Evolutionary conservation across 2,113 vertebrate species (phyloP).

Genomic region (Myocastor coypus): DNA sequence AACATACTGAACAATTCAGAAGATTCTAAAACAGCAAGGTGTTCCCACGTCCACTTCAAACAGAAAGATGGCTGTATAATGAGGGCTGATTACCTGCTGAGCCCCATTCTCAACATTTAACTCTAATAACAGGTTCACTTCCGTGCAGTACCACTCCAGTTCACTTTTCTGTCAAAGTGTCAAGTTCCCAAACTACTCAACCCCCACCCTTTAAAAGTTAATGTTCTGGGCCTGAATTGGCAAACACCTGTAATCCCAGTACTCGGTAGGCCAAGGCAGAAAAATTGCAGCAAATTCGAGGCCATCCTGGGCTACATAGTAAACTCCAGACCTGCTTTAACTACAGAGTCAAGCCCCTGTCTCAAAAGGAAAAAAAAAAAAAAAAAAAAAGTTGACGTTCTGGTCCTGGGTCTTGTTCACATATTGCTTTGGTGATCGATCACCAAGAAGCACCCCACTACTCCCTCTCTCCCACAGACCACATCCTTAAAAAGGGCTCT

Average conservation of each 20-base stretch:
- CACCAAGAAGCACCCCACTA: not conserved
- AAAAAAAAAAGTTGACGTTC: not conserved
- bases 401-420: not conserved
- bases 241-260: too few relatives aligned
- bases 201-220: not conserved
- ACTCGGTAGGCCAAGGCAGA: too few relatives aligned
- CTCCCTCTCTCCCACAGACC: too few relatives aligned
- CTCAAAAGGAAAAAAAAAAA: too few relatives aligned
- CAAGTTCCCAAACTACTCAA: not conserved
- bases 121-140: not conserved
- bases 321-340: too few relatives aligned
- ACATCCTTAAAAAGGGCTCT: not conserved
- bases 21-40: constrained; percentile 23
- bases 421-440: not conserved
- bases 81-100: not conserved
- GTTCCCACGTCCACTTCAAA: not conserved
- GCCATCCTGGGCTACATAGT: too few relatives aligned
- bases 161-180: constrained; percentile 14
- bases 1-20: not conserved
- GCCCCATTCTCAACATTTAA: constrained; percentile 19
- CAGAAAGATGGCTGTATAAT: not conserved
- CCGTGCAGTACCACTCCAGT: not conserved
- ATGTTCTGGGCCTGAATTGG: not conserved
- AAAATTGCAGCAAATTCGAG: too few relatives aligned
- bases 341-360: too few relatives aligned